A percentile compares a stretch with the other conserved stretches of the same genome.
phyloP scores from a whole-genome alignment of 53 echinoderm and acorn worm genomes.

The Glandiceps talaboti region DNA sequence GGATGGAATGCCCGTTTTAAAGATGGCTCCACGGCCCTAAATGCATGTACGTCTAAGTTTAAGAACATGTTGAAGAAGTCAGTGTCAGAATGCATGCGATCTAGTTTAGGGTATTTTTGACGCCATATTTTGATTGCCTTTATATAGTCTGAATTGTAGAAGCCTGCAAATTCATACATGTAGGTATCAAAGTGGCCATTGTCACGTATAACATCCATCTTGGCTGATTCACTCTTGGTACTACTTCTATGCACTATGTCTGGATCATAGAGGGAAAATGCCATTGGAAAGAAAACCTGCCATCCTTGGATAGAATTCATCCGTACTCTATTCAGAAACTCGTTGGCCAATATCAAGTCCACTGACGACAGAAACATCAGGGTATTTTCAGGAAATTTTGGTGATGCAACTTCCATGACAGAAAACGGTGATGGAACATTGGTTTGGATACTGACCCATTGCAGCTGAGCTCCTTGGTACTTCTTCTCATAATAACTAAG shows the following conservation, averaged over 20 bases:
- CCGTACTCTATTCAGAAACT: constrained; percentile 85
- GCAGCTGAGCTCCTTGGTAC: constrained; percentile 61
- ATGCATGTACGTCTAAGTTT: constrained; percentile 66
- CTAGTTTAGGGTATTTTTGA: constrained; percentile 83
- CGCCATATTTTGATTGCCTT: constrained; percentile 75
- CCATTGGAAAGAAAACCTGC: constrained; percentile 91
- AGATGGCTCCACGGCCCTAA: constrained; percentile 90
- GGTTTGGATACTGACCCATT: constrained; percentile 90
- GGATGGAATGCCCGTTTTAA: constrained; percentile 66
- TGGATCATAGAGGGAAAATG: constrained; percentile 88
- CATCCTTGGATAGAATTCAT: constrained; percentile 89
- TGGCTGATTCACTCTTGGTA: constrained; percentile 27
- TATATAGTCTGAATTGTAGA: constrained; percentile 90
- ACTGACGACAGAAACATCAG: constrained; percentile 76
- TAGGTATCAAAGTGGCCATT: constrained; percentile 75
- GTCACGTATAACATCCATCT: constrained; percentile 61
- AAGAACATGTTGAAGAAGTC: constrained; percentile 98
- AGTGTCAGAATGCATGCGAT: constrained; percentile 90
- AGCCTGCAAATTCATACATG: constrained; percentile 80
- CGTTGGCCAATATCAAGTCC: constrained; percentile 50
- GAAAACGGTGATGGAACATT: constrained; percentile 79
- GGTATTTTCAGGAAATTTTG: constrained; percentile 69
- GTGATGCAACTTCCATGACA: constrained; percentile 91
- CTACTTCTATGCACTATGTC: constrained; percentile 58
- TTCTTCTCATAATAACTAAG: constrained; percentile 67